Percentiles rank a stretch among this genome's conserved stretches.
These are phyloP conservation scores for Norana najaformis DNA, from an alignment of 2,888 invertebrate genomes.

Conservation along the genomic window DNA sequence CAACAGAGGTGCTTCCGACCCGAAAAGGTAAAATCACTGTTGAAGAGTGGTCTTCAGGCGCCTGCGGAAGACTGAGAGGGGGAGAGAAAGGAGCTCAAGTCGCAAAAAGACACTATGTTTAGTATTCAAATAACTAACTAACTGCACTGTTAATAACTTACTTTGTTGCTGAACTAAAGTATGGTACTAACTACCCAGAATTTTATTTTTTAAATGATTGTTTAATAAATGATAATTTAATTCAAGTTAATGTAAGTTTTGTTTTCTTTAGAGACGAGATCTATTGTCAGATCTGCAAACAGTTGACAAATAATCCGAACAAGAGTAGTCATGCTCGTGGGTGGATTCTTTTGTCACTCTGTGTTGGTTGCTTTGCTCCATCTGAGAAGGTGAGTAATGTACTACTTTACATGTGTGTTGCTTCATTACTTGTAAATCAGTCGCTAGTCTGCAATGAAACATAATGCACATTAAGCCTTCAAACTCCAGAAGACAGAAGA, in stretches of 20 bases:
- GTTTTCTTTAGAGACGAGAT: constrained; percentile 64
- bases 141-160: not conserved
- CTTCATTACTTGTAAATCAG: too few species aligned
- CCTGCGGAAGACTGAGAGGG: too few species aligned
- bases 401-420: not conserved
- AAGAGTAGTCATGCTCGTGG: constrained; percentile 98
- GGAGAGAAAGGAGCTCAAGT: too few species aligned
- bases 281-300: constrained; percentile 67
- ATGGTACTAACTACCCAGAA: not conserved
- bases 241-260: not conserved
- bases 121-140: too few species aligned
- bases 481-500: too few species aligned
- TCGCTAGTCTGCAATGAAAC: too few species aligned
- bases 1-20: too few species aligned
- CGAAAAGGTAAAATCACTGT: too few species aligned
- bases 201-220: not conserved
- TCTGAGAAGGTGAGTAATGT: constrained; percentile 71
- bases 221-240: not conserved
- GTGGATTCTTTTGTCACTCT: constrained; percentile 95
- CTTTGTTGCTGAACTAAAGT: not conserved
- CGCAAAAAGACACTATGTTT: too few species aligned
- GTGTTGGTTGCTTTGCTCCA: constrained; percentile 98
- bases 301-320: constrained; percentile 66
- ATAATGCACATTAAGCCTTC: too few species aligned
- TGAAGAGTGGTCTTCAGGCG: too few species aligned